These are phyloP conservation scores for Catostylus mosaicus DNA, from an alignment of 30 jellyfish, hydroid and myxozoan species.

Conservation along the genomic window DNA sequence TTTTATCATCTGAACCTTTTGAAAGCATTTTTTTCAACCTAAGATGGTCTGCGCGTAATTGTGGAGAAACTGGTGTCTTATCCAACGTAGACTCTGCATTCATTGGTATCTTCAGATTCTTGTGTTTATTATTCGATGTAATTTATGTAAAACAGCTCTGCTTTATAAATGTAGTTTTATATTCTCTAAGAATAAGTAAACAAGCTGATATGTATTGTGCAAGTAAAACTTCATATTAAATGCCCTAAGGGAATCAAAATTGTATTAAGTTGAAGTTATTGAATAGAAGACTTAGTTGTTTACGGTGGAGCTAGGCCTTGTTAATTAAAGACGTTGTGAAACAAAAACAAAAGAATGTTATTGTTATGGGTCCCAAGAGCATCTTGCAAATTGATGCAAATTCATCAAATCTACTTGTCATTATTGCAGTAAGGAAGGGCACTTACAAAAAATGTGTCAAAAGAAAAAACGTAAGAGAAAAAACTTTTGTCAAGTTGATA, in stretches of 20 bases:
- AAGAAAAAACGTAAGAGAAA: conserved; percentile 40
- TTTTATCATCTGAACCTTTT: too few species aligned
- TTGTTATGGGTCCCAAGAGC: conserved; percentile 47
- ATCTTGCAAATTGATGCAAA: conserved; percentile 47
- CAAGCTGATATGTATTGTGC: conserved; percentile 18
- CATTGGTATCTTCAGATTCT: too few species aligned
- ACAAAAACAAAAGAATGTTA: conserved; percentile 48
- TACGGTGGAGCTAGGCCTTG: conserved; percentile 44
- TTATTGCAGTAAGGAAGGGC: conserved; percentile 56
- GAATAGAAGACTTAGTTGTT: background rate
- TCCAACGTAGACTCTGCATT: too few species aligned
- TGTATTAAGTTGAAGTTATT: conserved; percentile 22
- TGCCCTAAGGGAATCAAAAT: conserved; percentile 22
- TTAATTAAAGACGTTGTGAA: conserved; percentile 18
- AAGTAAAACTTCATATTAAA: conserved; percentile 2
- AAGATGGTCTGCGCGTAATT: too few species aligned
- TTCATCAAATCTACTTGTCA: conserved; percentile 42
- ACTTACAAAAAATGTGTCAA: conserved; percentile 36
- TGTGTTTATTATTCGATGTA: too few species aligned
- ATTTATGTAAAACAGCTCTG: too few species aligned
- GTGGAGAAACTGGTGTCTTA: too few species aligned
- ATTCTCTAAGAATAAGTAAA: too few species aligned
- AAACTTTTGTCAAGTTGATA: conserved; percentile 23
- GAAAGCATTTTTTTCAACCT: too few species aligned
- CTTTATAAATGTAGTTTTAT: too few species aligned